phyloP scores from a whole-genome alignment of 2,113 vertebrate species.

The Pterophyllum scalare region DNA sequence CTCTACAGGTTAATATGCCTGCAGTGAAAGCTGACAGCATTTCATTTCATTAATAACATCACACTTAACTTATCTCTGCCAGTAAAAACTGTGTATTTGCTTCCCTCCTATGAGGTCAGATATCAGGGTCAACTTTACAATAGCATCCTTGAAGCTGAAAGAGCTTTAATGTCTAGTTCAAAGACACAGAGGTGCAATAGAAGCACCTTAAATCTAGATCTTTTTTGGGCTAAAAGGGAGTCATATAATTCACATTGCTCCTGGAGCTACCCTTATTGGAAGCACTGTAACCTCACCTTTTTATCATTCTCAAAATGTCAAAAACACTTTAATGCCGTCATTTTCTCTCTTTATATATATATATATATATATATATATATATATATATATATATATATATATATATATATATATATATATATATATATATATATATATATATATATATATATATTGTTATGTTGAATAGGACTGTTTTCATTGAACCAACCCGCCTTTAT shows the following conservation, averaged over 20 bases:
- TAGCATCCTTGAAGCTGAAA: background rate
- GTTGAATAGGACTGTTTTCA: background rate
- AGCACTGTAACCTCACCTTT: background rate
- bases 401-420: conserved; percentile 15
- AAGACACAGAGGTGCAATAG: background rate
- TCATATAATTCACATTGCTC: background rate
- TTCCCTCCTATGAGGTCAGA: conserved; percentile 22
- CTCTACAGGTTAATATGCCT: background rate
- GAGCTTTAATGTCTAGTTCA: background rate
- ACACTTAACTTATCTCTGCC: conserved; percentile 24
- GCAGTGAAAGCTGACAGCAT: background rate
- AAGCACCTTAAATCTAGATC: background rate
- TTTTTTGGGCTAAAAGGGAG: background rate
- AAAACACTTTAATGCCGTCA: background rate
- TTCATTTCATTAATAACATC: conserved; percentile 1
- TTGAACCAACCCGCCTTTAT: background rate
- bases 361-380: conserved; percentile 15
- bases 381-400: conserved; percentile 12
- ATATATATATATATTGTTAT: conserved; percentile 6
- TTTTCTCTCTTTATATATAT: background rate
- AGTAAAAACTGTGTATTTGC: conserved; percentile 17
- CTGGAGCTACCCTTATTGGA: background rate
- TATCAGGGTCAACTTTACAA: conserved; percentile 12
- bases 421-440: conserved; percentile 15
- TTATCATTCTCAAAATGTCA: conserved; percentile 17